Evolutionary conservation across 2,797 vertebrate genomes (phyloP), one percentile per base, ranked within the genome.

Genomic region (Pseudopleuronectes americanus): DNA sequence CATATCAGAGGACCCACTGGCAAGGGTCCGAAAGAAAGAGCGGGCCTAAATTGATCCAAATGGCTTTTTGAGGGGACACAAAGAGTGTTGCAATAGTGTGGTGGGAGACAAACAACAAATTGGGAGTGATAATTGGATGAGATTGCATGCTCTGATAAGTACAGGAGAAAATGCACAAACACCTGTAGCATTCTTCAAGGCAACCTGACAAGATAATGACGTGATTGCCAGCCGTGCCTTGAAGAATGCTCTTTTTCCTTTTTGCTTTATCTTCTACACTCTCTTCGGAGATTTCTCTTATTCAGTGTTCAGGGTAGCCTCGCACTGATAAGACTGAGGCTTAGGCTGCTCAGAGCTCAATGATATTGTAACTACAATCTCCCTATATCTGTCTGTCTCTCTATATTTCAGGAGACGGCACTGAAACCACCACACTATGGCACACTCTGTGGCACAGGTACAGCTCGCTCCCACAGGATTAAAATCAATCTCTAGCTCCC

Each of bases 381-480:
- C 92, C 94, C 94, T 94, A 95, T 95, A 95, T 95, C 92, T 95
- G 94, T 95, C 94, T 95, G 94, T 95, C 95, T 95, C 94, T 95
- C 95, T 95, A 95, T 94, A 95, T 95, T 95, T 93, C 94, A 95
- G 95, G 95, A 95, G 93, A 95, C 94, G 94, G 93, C 94, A 94
- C 94, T 95, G 95, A 95, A 95, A 93, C 94, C 95, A 94, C 94
- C 95, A 94, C 94, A 95, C 94, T 95, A 95, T 95, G 95, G 94
- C 94, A 95, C 95, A 95, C 94, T 95, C 94, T 95, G 94, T 95
- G 95, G 94, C 94, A 93, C 95, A 94, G 94, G 94, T 94, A 95
- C 95, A 94, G 86, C 94, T 90, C 94, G 93, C 93, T 94, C 94
- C 94, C 95, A 95, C 94, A 95, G 94, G 95, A 95, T 95, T 94